These are phyloP conservation scores for Dromaius novaehollandiae DNA, from an alignment of 2,113 vertebrate species.

Conservation along the genomic window DNA sequence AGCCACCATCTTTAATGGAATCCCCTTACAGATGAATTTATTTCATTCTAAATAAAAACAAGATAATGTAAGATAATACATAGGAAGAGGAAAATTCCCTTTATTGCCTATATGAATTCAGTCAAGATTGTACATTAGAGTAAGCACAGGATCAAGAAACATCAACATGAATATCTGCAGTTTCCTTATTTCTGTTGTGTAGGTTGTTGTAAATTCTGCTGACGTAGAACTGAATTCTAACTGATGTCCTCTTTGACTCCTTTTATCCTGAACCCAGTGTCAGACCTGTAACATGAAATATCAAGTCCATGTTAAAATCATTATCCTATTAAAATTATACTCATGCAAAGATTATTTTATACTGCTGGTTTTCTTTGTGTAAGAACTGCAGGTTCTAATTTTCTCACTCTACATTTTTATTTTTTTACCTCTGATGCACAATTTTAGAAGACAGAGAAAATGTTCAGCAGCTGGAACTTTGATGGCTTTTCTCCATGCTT, in stretches of 20 bases:
- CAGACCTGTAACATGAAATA: neutral
- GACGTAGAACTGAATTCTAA: neutral
- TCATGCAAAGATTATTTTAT: neutral
- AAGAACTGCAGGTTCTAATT: neutral
- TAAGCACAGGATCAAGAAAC: neutral
- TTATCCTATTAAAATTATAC: neutral
- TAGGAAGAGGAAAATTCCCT: neutral
- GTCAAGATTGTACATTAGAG: neutral
- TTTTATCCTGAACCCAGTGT: neutral
- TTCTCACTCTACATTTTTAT: neutral
- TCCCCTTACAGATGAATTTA: rapidly evolving
- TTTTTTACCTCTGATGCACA: neutral
- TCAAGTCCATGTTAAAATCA: neutral
- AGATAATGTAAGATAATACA: neutral
- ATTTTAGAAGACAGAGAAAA: neutral
- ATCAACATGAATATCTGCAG: neutral
- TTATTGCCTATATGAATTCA: neutral
- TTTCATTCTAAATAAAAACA: neutral
- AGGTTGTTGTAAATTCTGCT: neutral
- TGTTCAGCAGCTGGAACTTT: neutral
- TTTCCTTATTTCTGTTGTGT: neutral
- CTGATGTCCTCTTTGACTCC: neutral
- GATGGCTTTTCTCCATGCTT: neutral
- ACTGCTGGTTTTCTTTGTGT: neutral
- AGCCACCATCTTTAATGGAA: neutral